A percentile compares a stretch with the other conserved stretches of the same genome.
phyloP scores from a whole-genome alignment of 1,140 invertebrate species.

The Ctenoplectra terminalis region DNA sequence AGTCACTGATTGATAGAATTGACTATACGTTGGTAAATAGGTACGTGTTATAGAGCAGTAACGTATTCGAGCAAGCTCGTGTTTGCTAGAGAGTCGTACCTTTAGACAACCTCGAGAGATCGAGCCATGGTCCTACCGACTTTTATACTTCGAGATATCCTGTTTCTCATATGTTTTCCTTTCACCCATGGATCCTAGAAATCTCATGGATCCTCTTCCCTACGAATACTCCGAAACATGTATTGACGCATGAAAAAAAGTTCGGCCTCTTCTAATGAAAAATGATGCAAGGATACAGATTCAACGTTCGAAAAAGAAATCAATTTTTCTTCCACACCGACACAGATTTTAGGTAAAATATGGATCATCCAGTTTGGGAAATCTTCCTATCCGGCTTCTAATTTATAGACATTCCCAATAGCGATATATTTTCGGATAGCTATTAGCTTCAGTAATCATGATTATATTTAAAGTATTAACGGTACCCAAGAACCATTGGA shows the following conservation, averaged over 20 bases:
- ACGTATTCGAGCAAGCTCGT: slow-evolving; percentile 55
- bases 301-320: slow-evolving; percentile 1
- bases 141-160: slow-evolving; percentile 33
- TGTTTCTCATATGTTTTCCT: not conserved
- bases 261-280: not conserved
- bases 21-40: slow-evolving; percentile 77
- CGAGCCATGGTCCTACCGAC: slow-evolving; percentile 43
- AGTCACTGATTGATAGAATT: slow-evolving; percentile 78
- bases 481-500: not conserved
- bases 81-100: slow-evolving; percentile 54
- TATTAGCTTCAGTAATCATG: not conserved
- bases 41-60: slow-evolving; percentile 75
- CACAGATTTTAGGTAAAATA: not conserved
- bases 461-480: not conserved
- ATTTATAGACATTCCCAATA: not conserved
- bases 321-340: slow-evolving; percentile 30
- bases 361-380: not conserved
- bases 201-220: not conserved
- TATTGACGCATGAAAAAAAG: too few relatives aligned
- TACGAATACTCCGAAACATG: too few relatives aligned
- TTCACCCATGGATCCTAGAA: slow-evolving; percentile 21
- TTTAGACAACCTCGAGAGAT: slow-evolving; percentile 56
- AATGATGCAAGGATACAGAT: not conserved
- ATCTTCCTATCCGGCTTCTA: not conserved
- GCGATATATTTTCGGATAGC: slow-evolving; percentile 4